Conservation (phyloP, 1,140 invertebrate species). For the Musca domestica region DNA sequence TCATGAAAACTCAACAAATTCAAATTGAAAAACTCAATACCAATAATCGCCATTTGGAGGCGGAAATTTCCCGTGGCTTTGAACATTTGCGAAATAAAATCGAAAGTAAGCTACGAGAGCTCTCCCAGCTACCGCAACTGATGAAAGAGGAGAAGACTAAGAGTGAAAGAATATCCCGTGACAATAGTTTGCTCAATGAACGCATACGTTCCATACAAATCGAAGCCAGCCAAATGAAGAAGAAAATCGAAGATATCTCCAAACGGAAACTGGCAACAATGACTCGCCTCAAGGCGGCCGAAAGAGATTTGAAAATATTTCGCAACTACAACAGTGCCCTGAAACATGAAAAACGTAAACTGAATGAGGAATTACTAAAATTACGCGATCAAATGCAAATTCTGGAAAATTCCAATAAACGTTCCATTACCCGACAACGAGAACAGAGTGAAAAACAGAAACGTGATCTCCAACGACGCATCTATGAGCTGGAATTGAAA, state of each 20-base stretch:
- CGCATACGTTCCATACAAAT: conserved; percentile 38
- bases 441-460: conserved; percentile 48
- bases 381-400: conserved; percentile 39
- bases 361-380: conserved; percentile 34
- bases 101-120: conserved; percentile 38
- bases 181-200: conserved; percentile 41
- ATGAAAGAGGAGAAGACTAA: conserved; percentile 44
- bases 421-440: conserved; percentile 40
- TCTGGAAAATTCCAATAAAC: conserved; percentile 37
- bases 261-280: conserved; percentile 38
- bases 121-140: conserved; percentile 38
- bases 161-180: conserved; percentile 41
- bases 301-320: conserved; percentile 47
- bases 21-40: conserved; percentile 47
- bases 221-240: conserved; percentile 39
- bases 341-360: conserved; percentile 40
- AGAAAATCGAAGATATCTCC: conserved; percentile 44
- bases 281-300: conserved; percentile 42
- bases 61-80: conserved; percentile 39
- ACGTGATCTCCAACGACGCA: conserved; percentile 44
- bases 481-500: conserved; percentile 46
- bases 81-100: conserved; percentile 42
- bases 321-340: conserved; percentile 44
- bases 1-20: conserved; percentile 46
- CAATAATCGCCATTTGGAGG: conserved; percentile 45